A percentile compares a stretch with the other conserved stretches of the same genome.
These are phyloP conservation scores for Festucalex cinctus DNA, from an alignment of 2,113 vertebrate species.

Conservation along the genomic window DNA sequence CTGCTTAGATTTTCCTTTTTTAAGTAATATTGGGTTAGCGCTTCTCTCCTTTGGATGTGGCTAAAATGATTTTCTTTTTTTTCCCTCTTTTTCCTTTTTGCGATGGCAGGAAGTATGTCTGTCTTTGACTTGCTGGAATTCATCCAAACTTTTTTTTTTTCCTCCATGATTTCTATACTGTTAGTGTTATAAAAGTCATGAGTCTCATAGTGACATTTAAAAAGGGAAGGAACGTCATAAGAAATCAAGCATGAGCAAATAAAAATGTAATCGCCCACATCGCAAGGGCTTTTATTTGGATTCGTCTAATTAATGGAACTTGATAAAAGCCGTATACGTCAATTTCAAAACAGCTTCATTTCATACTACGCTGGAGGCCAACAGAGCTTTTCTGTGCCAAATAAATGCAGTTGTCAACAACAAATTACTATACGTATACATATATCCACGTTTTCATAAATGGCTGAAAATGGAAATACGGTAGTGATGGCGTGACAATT, in stretches of 20 bases:
- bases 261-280: conserved; percentile 12
- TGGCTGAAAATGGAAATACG: too few species aligned
- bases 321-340: conserved; percentile 18
- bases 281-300: conserved; percentile 5
- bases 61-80: not conserved
- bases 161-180: conserved; percentile 9
- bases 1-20: conserved; percentile 32
- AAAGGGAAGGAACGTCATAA: conserved; percentile 19
- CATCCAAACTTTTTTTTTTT: conserved; percentile 11
- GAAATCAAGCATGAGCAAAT: conserved; percentile 10
- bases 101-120: not conserved
- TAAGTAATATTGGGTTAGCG: conserved; percentile 29
- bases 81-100: not conserved
- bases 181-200: conserved; percentile 38
- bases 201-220: conserved; percentile 21
- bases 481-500: too few species aligned
- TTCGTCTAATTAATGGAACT: conserved; percentile 13
- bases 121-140: conserved; percentile 9
- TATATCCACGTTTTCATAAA: too few species aligned
- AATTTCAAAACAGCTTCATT: conserved; percentile 26
- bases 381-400: conserved; percentile 10
- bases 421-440: too few species aligned
- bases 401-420: conserved; percentile 23
- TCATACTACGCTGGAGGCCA: conserved; percentile 20
- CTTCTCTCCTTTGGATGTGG: conserved; percentile 25